These are phyloP conservation scores for Ophion costatus DNA, from an alignment of 2,888 invertebrate species.

Conservation along the genomic window DNA sequence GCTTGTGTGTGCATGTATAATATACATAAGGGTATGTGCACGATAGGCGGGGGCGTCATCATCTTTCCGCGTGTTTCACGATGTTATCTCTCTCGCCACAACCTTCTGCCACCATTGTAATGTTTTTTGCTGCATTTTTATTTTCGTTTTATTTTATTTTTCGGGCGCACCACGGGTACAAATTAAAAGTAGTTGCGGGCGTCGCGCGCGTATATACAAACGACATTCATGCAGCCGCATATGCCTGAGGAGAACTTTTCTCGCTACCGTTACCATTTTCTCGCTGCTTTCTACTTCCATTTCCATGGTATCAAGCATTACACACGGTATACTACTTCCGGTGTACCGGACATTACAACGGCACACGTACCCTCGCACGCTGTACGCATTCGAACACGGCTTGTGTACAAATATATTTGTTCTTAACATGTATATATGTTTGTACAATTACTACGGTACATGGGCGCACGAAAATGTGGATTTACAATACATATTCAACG, in stretches of 20 bases:
- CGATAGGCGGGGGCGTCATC: constrained; percentile 50
- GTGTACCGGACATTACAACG: constrained; percentile 28
- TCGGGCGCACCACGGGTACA: constrained; percentile 48
- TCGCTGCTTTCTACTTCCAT: constrained; percentile 44
- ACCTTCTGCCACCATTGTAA: constrained; percentile 14
- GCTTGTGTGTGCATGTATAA: not conserved
- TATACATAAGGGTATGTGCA: constrained; percentile 27
- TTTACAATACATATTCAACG: not conserved
- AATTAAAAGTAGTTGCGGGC: constrained; percentile 63
- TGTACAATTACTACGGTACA: not conserved
- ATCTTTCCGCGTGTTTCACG: constrained; percentile 50
- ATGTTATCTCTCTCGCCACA: constrained; percentile 58
- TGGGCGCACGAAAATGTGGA: not conserved
- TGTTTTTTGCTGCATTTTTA: constrained; percentile 8
- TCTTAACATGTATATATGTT: not conserved
- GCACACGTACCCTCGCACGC: not conserved
- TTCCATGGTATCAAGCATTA: constrained; percentile 22
- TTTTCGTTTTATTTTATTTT: constrained; percentile 14
- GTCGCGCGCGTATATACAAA: constrained; percentile 52
- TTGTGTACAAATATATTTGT: not conserved
- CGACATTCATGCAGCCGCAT: constrained; percentile 62
- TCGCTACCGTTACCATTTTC: constrained; percentile 41
- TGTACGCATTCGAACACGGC: not conserved
- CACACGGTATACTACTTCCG: constrained; percentile 25
- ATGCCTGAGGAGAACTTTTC: constrained; percentile 46